Conservation (phyloP, 2,113 vertebrate genomes). For the Silurus asotus region DNA sequence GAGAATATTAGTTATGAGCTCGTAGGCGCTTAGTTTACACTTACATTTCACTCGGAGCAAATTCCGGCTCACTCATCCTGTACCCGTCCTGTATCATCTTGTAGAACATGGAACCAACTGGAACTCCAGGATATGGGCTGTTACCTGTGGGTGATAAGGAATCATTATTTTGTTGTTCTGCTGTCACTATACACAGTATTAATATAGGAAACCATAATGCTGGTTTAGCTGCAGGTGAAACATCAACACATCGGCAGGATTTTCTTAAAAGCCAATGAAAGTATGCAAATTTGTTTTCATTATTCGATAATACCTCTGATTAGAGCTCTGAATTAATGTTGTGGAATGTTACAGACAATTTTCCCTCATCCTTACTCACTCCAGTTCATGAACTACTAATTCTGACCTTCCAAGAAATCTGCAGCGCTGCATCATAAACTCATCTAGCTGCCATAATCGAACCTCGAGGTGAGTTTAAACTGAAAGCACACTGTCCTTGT, state of each 20-base stretch:
- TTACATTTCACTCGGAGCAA: slow-evolving; percentile 90
- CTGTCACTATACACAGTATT: neutral
- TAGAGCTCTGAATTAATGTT: neutral
- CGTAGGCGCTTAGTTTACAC: neutral
- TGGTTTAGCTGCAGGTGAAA: neutral
- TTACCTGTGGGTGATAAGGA: slow-evolving; percentile 77
- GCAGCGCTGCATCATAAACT: neutral
- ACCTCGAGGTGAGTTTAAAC: no score
- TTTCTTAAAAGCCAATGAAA: neutral
- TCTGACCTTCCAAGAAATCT: neutral
- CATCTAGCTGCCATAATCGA: neutral
- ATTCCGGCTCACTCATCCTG: slow-evolving; percentile 91
- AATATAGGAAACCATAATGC: neutral
- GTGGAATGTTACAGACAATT: neutral
- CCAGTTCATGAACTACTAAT: neutral
- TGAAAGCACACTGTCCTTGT: neutral
- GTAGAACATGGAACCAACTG: slow-evolving; percentile 94
- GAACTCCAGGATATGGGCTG: slow-evolving; percentile 95
- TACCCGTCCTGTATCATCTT: slow-evolving; percentile 97
- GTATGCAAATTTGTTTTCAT: neutral
- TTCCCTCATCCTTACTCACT: neutral
- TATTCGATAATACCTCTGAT: neutral
- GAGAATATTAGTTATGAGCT: neutral
- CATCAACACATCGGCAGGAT: neutral
- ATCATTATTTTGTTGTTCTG: neutral